Base-by-base conservation (phyloP, 1,140 invertebrate species). In the Drosophila parvula region DNA sequence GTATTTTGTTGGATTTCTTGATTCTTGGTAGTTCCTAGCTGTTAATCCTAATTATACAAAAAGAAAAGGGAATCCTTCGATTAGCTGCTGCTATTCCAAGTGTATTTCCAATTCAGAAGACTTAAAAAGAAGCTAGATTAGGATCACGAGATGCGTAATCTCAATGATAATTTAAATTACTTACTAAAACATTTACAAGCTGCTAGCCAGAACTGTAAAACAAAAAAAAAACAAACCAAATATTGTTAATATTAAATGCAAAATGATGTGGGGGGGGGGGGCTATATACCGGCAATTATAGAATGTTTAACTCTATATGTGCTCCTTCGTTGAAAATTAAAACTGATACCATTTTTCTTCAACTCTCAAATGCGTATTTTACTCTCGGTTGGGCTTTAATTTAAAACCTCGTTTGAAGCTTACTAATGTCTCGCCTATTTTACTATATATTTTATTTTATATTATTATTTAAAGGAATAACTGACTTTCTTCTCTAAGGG, bases 11-110 rank as follows among this genome's bases (percentile, higher is more conserved):
- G 28, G 28, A 22, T 12, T 34, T 16, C 9, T 40, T 9, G 47
- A 22, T 28, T 41, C 36, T 36, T 44, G 3, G 43, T 38, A 55
- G 67, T 68, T 70, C 65, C 65, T 69, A 69, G 12, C 34, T 38
- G 12, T 64, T 41, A 41, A 41, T 30, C 6, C 32, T 32, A 50
- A 14, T 22, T 34, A 55, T 38, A 55, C 32, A 47, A 43, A 1
- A 22, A 22, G 3, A 22, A 43, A 18, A 4, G 22, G 44, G 43
- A 30, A 22, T 16, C 63, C 12, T 11, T 10, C 30, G 14, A 6
- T 10, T 22, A n/a, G 18, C 9, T 34, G 6, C 9, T n/a, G 34
- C 22, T 6, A 30, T 65, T 30, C 43, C 32, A n/a, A 34, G 1
- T 44, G 57, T 18, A 22, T 27, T 18, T 41, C 50, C 27, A 22